These are phyloP conservation scores for Enteromius treurensis DNA, from an alignment of 2,797 vertebrate species.

Conservation along the genomic window DNA sequence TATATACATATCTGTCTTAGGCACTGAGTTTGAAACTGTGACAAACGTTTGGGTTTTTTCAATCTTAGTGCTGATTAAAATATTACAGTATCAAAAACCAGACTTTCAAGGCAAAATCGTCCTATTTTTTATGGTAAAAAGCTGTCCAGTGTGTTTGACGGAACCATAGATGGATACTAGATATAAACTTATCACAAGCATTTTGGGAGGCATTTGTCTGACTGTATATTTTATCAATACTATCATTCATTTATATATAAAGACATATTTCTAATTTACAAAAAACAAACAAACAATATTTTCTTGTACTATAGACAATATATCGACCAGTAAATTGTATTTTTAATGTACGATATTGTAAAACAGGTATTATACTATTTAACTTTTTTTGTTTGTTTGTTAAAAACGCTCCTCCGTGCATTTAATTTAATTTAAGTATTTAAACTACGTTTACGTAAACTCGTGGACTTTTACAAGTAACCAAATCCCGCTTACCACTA, in stretches of 20 bases:
- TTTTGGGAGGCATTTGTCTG: background rate
- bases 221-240: background rate
- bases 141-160: background rate
- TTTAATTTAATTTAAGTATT: background rate
- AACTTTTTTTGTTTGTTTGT: too few species aligned
- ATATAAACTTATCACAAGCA: background rate
- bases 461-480: background rate
- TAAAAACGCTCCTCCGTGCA: background rate
- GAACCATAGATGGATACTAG: background rate
- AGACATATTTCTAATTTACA: background rate
- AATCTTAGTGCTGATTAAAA: background rate
- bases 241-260: background rate
- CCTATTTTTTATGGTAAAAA: background rate
- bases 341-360: background rate
- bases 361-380: background rate
- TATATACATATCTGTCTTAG: background rate
- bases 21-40: background rate
- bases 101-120: background rate
- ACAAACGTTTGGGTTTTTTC: background rate
- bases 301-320: background rate
- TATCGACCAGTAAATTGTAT: background rate
- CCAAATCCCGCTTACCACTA: constrained; percentile 85
- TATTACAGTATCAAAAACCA: background rate
- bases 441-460: background rate
- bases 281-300: background rate